phyloP scores from a whole-genome alignment of 2,113 vertebrate species.

The Bettongia penicillata region DNA sequence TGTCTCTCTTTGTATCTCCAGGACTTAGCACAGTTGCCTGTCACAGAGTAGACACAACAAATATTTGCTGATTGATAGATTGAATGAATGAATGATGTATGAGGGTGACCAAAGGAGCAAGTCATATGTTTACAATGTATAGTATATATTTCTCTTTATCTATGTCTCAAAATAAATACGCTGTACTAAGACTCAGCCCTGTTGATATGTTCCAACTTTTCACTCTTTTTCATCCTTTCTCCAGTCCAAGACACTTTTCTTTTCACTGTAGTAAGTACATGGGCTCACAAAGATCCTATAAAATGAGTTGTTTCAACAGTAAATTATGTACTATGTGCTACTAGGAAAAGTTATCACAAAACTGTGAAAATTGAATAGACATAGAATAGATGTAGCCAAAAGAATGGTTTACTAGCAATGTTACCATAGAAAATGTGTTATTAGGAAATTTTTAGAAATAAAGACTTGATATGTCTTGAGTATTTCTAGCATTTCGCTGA shows the following conservation, averaged over 20 bases:
- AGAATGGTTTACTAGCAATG: not conserved
- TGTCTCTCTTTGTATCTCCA: not conserved
- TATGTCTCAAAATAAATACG: not conserved
- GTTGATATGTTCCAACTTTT: not conserved
- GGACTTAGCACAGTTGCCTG: not conserved
- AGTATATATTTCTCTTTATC: not conserved
- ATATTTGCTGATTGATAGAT: not conserved
- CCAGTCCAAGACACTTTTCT: not conserved
- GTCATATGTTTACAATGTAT: not conserved
- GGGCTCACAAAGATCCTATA: not conserved
- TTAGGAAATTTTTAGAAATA: not conserved
- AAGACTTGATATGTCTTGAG: not conserved
- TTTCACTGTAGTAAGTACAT: not conserved
- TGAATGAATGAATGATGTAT: not conserved
- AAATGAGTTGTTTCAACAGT: not conserved
- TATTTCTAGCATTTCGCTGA: not conserved
- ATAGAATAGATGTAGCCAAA: not conserved
- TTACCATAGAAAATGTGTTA: not conserved
- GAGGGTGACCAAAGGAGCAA: not conserved
- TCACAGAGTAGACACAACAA: not conserved
- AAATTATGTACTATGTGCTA: not conserved
- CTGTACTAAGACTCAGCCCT: not conserved
- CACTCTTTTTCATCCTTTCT: not conserved
- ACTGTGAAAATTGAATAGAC: not conserved
- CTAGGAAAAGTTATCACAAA: not conserved